Base-by-base conservation (phyloP, 2,113 vertebrate genomes). In the Cacatua alba region DNA sequence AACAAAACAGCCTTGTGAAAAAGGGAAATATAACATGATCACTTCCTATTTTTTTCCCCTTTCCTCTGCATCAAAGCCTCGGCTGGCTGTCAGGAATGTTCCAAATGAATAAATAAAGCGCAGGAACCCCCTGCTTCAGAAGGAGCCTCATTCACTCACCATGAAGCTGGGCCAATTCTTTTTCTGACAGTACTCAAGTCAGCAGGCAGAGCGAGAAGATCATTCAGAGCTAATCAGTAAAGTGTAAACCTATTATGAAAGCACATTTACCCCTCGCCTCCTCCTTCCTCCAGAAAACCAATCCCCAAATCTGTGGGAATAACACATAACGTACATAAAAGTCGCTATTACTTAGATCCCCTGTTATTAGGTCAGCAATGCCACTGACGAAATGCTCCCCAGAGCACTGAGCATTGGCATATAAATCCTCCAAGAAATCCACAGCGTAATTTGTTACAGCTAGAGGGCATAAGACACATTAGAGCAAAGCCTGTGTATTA, bases 191-290 rank as follows among this genome's bases (percentile, higher is more conserved):
- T 8, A 21, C 86, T 93, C 24, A 10, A 96, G 91, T 79, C 95
- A 94, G 96, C 96, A 82, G 94, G 96, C 95, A 92, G 94, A 95
- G 92, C 76, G 65, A 93, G 95, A 78, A 75, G 95, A 94, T 93
- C 86, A 86, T 97, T 95, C 94, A 90, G 87, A 97, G 92, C 89
- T 94, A 84, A 97, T 96, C 96, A 94, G 97, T 67, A 92, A 92
- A 94, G 95, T 95, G 93, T 90, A 95, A 96, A 97, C 88, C 86
- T 87, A 95, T 97, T 95, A 94, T 37, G 87, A 94, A 83, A 97
- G 93, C 74, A 90, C 96, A 96, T 96, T 91, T 76, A 67, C 84
- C 89, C 94, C 92, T 63, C 3, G 24, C 91, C 39, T 81, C 51
- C 51, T 82, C 44, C 74, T 64, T 64, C 83, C 93, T 96, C 80